Evolutionary conservation across 2,113 vertebrate genomes (phyloP).

Genomic region (Corythornis madagascariensis): DNA sequence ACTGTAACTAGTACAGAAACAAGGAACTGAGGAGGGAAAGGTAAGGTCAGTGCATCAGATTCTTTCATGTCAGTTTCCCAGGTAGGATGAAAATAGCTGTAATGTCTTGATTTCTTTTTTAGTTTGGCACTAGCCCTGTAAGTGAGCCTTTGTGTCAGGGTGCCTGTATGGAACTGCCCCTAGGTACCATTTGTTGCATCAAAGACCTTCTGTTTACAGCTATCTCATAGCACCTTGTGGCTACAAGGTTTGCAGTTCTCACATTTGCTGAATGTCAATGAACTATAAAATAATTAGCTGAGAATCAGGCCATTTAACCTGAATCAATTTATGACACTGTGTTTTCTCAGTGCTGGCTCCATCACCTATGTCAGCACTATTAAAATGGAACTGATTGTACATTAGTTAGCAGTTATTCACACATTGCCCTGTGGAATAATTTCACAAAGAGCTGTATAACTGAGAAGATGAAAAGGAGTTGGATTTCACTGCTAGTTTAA

Average conservation of each 20-base stretch:
- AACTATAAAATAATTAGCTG: constrained; percentile 71
- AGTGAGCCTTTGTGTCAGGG: constrained; percentile 39
- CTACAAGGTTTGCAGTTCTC: constrained; percentile 51
- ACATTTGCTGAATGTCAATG: constrained; percentile 58
- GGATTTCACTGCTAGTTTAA: constrained; percentile 50
- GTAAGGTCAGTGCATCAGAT: neutral
- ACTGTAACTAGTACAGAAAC: neutral
- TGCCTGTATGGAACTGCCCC: constrained; percentile 8
- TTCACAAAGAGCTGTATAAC: constrained; percentile 53
- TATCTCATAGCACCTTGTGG: constrained; percentile 42
- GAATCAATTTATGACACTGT: constrained; percentile 33
- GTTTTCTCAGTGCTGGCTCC: constrained; percentile 8
- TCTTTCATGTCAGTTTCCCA: neutral
- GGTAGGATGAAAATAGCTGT: neutral
- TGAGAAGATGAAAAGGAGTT: constrained; percentile 70
- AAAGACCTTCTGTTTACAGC: constrained; percentile 70
- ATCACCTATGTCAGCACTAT: constrained; percentile 2
- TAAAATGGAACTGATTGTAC: constrained; percentile 10
- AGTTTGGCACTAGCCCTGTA: neutral
- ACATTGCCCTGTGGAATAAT: constrained; percentile 41
- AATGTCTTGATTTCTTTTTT: constrained; percentile 17
- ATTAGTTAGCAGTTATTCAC: constrained; percentile 47
- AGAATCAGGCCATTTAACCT: constrained; percentile 33
- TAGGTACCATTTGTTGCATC: constrained; percentile 65
- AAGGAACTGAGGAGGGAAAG: neutral